Percentiles rank a stretch among this genome's conserved stretches.
These are phyloP conservation scores for Siniperca chuatsi DNA, from an alignment of 2,113 vertebrate species.

Conservation along the genomic window DNA sequence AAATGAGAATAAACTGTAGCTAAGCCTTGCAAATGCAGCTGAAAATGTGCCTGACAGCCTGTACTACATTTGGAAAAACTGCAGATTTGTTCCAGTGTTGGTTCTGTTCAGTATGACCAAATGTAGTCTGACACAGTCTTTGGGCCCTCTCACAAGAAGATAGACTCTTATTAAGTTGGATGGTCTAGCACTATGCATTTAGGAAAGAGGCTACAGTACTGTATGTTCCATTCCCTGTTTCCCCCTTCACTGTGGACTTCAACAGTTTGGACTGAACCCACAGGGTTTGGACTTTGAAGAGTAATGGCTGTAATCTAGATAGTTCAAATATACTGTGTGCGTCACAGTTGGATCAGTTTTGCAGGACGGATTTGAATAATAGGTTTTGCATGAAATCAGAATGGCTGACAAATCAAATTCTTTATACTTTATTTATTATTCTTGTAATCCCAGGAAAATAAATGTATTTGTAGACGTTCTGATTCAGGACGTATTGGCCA, in stretches of 20 bases:
- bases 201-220: not conserved
- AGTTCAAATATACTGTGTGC: not conserved
- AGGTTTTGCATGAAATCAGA: not conserved
- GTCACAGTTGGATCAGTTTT: slow-evolving; percentile 2
- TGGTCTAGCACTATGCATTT: not conserved
- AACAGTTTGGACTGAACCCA: not conserved
- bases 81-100: not conserved
- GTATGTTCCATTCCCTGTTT: not conserved
- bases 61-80: not conserved
- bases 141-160: not conserved
- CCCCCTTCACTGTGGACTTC: not conserved
- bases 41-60: not conserved
- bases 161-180: not conserved
- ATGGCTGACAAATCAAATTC: not conserved
- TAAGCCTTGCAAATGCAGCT: not conserved
- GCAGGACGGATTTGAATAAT: not conserved
- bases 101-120: not conserved
- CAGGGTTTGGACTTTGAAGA: not conserved
- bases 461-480: not conserved
- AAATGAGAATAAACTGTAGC: not conserved
- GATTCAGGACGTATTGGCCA: not conserved
- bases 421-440: not conserved
- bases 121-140: not conserved
- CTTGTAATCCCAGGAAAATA: not conserved
- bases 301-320: not conserved